Conservation (phyloP, 2,113 vertebrate genomes). For the Ascaphus truei region DNA sequence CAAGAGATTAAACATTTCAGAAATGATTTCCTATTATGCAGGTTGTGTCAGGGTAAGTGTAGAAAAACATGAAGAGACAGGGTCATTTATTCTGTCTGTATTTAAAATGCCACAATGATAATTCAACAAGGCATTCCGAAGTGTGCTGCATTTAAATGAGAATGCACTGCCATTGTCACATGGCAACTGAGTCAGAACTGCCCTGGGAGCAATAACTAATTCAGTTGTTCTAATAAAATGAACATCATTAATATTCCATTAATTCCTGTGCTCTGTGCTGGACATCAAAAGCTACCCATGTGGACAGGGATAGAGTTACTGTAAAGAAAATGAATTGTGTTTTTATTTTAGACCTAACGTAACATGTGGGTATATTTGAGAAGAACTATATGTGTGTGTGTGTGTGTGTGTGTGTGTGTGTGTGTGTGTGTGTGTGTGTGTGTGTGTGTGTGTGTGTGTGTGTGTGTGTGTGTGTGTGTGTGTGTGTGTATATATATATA, state of each 20-base stretch:
- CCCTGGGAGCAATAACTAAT: not conserved
- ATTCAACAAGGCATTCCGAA: not conserved
- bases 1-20: not conserved
- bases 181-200: not conserved
- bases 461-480: too few species aligned
- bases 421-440: too few species aligned
- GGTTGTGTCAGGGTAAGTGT: conserved; percentile 5
- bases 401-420: too few species aligned
- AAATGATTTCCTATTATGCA: not conserved
- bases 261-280: not conserved
- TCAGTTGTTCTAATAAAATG: not conserved
- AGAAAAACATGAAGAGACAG: not conserved
- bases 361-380: not conserved
- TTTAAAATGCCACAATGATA: not conserved
- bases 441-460: too few species aligned
- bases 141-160: too few species aligned
- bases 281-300: not conserved
- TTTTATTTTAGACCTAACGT: not conserved
- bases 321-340: not conserved
- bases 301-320: not conserved
- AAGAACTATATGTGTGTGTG: too few species aligned
- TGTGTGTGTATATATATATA: too few species aligned
- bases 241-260: not conserved
- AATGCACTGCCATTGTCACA: too few species aligned
- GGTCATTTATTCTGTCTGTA: not conserved